Percentiles rank a stretch among this genome's conserved stretches.
Conservation (phyloP, 2,113 vertebrate species). For the Ivindomyrus marchei region DNA sequence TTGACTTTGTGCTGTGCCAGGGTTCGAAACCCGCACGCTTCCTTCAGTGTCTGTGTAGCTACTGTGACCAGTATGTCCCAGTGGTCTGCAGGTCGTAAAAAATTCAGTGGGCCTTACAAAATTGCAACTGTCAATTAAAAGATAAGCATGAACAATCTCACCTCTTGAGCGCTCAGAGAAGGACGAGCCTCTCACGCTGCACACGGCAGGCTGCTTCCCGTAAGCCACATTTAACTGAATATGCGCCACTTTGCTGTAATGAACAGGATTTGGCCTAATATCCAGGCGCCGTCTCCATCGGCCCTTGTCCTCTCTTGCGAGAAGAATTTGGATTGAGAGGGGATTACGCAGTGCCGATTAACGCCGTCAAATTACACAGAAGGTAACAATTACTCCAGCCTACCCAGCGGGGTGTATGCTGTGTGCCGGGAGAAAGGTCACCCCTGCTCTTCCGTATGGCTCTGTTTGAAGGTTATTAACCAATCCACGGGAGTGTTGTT, state of each 20-base stretch:
- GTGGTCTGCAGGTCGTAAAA: neutral
- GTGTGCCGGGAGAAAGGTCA: neutral
- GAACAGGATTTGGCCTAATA: neutral
- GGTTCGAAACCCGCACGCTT: neutral
- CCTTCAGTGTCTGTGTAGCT: neutral
- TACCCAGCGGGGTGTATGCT: slow-evolving; percentile 18
- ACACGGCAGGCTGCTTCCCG: neutral
- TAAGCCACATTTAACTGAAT: neutral
- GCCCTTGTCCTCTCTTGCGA: neutral
- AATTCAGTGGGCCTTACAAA: neutral
- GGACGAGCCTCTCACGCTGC: neutral
- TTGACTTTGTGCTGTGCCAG: neutral
- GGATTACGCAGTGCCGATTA: slow-evolving; percentile 40
- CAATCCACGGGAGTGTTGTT: neutral
- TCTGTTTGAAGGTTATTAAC: neutral
- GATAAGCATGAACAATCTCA: neutral
- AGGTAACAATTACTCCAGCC: slow-evolving; percentile 40
- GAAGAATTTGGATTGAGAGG: slow-evolving; percentile 25
- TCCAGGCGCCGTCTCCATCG: slow-evolving; percentile 7
- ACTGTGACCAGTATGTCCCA: neutral
- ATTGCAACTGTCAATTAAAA: neutral
- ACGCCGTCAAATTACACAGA: slow-evolving; percentile 50
- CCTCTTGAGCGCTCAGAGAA: neutral
- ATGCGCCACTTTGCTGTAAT: neutral
- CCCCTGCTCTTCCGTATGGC: neutral